Conservation (phyloP, 2,797 vertebrate genomes). For the Coreius guichenoti region DNA sequence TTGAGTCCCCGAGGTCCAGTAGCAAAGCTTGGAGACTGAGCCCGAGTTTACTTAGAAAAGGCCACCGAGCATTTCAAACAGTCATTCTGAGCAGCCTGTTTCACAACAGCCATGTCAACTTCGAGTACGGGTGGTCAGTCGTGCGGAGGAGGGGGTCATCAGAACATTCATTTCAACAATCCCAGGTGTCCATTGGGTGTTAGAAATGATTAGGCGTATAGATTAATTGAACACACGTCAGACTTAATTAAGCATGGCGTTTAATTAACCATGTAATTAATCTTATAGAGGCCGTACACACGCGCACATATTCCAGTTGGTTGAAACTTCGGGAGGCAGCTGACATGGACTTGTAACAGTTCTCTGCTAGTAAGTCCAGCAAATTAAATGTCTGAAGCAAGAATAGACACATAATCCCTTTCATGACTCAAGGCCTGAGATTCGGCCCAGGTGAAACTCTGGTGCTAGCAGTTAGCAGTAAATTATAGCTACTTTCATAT, state of each 20-base stretch:
- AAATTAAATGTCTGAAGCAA: constrained; percentile 62
- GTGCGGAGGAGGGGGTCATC: constrained; percentile 35
- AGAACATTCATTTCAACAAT: constrained; percentile 52
- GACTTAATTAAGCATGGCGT: constrained; percentile 84
- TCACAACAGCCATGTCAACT: constrained; percentile 16
- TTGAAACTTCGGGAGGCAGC: constrained; percentile 75
- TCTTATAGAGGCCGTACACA: constrained; percentile 79
- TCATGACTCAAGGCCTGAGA: constrained; percentile 62
- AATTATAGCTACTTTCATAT: constrained; percentile 48
- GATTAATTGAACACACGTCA: constrained; percentile 85
- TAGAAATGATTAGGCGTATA: constrained; percentile 83
- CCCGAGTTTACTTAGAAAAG: constrained; percentile 34
- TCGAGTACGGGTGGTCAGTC: constrained; percentile 35
- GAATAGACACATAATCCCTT: constrained; percentile 72
- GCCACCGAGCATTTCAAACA: constrained; percentile 45
- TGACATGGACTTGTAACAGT: constrained; percentile 65
- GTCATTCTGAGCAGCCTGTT: constrained; percentile 29
- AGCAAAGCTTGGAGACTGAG: constrained; percentile 36
- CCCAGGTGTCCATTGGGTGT: constrained; percentile 68
- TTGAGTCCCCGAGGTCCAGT: constrained; percentile 35
- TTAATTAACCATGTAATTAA: constrained; percentile 87
- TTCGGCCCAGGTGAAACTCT: constrained; percentile 61
- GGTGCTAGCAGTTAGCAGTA: constrained; percentile 30
- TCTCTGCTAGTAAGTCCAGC: constrained; percentile 36
- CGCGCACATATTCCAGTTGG: constrained; percentile 59